Percentiles rank a stretch among this genome's conserved stretches.
Evolutionary conservation across 2,113 vertebrate genomes (phyloP).

Genomic region (Telmatochromis sp.): DNA sequence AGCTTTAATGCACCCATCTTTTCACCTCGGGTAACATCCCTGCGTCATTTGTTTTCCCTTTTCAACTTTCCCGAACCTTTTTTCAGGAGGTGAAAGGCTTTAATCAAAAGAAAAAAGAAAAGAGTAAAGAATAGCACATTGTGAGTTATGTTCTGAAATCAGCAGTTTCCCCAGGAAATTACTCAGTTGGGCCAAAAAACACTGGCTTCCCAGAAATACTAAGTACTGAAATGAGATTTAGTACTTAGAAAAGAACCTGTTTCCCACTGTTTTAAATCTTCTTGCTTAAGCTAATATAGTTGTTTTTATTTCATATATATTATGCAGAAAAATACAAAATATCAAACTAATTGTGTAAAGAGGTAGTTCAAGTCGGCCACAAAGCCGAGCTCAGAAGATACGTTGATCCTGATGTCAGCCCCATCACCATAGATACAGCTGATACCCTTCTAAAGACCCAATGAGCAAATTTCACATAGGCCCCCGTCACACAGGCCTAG

Average conservation of each 20-base stretch:
- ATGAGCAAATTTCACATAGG: not conserved
- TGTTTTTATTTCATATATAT: not conserved
- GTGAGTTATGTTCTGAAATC: not conserved
- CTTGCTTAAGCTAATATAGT: not conserved
- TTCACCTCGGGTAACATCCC: not conserved
- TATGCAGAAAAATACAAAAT: not conserved
- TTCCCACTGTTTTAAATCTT: not conserved
- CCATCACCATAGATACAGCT: not conserved
- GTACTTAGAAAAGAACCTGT: not conserved
- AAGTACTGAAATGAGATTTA: not conserved
- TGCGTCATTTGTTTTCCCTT: not conserved
- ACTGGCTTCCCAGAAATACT: not conserved
- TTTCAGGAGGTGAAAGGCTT: not conserved
- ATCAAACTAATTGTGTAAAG: not conserved
- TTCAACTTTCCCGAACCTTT: not conserved
- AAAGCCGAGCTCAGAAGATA: not conserved
- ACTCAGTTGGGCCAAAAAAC: not conserved
- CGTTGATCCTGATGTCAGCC: not conserved
- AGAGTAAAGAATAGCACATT: not conserved
- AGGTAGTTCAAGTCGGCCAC: not conserved
- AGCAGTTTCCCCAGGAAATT: not conserved
- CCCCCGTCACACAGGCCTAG: not conserved
- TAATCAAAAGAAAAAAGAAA: not conserved
- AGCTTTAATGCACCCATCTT: not conserved
- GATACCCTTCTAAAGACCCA: not conserved